Percentiles rank a stretch among this genome's conserved stretches.
Conservation (phyloP, 2,113 vertebrate species). For the Melanerpes formicivorus region DNA sequence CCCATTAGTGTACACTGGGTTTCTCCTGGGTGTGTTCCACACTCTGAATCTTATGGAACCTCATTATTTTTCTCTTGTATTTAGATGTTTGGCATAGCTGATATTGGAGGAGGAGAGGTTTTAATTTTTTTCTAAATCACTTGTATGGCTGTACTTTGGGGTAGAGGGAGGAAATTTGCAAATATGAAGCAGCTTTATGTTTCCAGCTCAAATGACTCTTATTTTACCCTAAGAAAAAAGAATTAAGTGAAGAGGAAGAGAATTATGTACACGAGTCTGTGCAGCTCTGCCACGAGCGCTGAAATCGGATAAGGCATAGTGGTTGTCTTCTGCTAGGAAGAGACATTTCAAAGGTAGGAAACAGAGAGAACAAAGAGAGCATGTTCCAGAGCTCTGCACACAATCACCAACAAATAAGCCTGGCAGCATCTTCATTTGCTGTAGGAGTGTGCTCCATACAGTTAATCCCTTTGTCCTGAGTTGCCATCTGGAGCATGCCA, state of each 20-base stretch:
- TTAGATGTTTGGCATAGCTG: neutral
- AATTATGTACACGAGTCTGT: neutral
- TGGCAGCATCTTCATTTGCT: neutral
- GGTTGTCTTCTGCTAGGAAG: neutral
- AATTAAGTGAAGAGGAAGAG: conserved; percentile 2
- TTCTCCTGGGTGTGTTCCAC: conserved; percentile 22
- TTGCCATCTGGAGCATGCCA: conserved; percentile 43
- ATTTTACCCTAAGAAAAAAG: neutral
- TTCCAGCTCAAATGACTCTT: neutral
- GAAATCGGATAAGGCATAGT: fast-evolving
- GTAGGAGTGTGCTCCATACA: neutral
- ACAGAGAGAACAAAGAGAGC: neutral
- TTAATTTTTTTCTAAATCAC: neutral
- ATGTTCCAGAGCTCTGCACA: neutral
- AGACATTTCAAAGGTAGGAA: neutral
- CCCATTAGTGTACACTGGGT: neutral
- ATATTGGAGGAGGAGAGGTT: neutral
- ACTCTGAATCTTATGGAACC: neutral
- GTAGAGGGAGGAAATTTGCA: neutral
- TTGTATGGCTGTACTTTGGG: neutral
- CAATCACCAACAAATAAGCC: neutral
- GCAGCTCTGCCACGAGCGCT: neutral
- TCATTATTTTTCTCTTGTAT: conserved; percentile 13
- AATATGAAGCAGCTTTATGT: neutral
- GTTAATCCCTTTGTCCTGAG: conserved; percentile 1